Conservation (phyloP, 2,888 invertebrate genomes). For the Drosophila setosimentum region DNA sequence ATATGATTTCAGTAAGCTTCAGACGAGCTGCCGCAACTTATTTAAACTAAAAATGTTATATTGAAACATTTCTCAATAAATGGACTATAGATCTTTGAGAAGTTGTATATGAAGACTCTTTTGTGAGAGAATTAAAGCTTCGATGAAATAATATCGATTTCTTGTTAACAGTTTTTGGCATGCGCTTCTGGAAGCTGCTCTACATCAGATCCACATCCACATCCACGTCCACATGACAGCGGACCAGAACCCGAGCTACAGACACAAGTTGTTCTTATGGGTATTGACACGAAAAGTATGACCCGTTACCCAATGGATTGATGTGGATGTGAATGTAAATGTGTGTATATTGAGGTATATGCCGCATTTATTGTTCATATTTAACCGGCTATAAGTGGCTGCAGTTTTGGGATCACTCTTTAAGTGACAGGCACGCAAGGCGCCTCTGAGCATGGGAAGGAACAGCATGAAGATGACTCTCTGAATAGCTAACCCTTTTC, state of each 20-base stretch:
- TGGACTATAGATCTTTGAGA: not conserved
- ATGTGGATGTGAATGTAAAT: slow-evolving; percentile 26
- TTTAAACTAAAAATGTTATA: not conserved
- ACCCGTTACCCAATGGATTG: slow-evolving; percentile 52
- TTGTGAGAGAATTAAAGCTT: slow-evolving; percentile 20
- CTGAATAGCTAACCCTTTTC: slow-evolving; percentile 30
- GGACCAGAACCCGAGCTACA: slow-evolving; percentile 17
- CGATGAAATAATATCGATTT: not conserved
- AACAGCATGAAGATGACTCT: slow-evolving; percentile 19
- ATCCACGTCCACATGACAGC: slow-evolving; percentile 5
- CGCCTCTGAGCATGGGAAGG: slow-evolving; percentile 51
- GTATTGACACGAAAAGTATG: slow-evolving; percentile 78
- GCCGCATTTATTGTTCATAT: slow-evolving; percentile 62
- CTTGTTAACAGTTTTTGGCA: slow-evolving; percentile 35
- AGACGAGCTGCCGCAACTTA: not conserved
- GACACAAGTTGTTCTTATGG: slow-evolving; percentile 66
- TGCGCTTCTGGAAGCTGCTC: slow-evolving; percentile 76
- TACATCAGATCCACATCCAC: slow-evolving; percentile 37
- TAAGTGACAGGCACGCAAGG: slow-evolving; percentile 82
- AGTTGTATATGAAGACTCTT: not conserved
- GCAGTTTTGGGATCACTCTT: slow-evolving; percentile 44
- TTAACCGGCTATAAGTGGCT: slow-evolving; percentile 64
- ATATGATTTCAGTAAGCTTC: not conserved
- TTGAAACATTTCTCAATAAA: not conserved
- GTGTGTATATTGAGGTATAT: slow-evolving; percentile 49